A percentile compares a stretch with the other conserved stretches of the same genome.
phyloP scores from a whole-genome alignment of 2,797 vertebrate genomes.

The Scomberomorus guttatus region DNA sequence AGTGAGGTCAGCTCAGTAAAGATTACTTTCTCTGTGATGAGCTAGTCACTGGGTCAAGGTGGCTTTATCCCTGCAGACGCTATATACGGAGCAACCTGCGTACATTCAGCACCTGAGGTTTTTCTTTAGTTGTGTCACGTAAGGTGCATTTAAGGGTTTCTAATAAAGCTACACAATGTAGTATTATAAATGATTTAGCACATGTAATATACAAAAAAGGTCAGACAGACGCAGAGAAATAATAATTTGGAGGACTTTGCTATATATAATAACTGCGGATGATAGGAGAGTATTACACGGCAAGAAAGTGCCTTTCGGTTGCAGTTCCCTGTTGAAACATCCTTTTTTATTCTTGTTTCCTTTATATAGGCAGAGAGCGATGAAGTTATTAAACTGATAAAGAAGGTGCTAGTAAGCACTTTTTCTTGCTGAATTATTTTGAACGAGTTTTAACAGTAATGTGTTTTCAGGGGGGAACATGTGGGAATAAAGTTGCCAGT shows the following conservation, averaged over 20 bases:
- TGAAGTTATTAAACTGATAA: constrained; percentile 64
- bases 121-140: constrained; percentile 6
- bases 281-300: constrained; percentile 21
- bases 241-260: not conserved
- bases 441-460: constrained; percentile 52
- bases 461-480: constrained; percentile 50
- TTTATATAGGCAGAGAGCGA: constrained; percentile 33
- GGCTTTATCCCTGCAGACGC: constrained; percentile 37
- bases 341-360: constrained; percentile 19
- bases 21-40: constrained; percentile 64
- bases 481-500: constrained; percentile 46
- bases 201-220: constrained; percentile 13
- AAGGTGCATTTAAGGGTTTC: not conserved
- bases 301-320: constrained; percentile 25
- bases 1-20: constrained; percentile 50
- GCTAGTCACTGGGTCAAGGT: constrained; percentile 40
- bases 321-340: constrained; percentile 20
- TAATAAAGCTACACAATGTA: constrained; percentile 26
- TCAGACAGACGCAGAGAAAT: not conserved
- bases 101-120: constrained; percentile 4
- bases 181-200: constrained; percentile 7
- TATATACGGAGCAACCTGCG: constrained; percentile 38
- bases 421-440: constrained; percentile 56
- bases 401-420: constrained; percentile 53
- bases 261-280: constrained; percentile 24